These are phyloP conservation scores for Buphagus erythrorhynchus DNA, from an alignment of 2,797 vertebrate genomes.

Conservation along the genomic window DNA sequence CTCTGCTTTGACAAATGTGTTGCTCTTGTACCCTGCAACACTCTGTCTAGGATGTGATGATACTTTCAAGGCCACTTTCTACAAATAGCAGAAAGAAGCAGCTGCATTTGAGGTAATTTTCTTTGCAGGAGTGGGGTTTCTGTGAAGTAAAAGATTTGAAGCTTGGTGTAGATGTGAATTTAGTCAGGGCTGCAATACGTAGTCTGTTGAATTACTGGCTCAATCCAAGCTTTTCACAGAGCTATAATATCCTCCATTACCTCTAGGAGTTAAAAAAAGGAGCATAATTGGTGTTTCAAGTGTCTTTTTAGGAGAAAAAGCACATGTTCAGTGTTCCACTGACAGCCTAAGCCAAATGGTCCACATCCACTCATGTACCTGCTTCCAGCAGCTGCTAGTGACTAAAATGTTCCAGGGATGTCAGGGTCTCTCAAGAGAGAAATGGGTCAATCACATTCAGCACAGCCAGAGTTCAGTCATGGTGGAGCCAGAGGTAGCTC, in stretches of 20 bases:
- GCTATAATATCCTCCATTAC: background rate
- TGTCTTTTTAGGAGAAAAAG: background rate
- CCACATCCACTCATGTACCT: background rate
- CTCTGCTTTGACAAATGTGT: slow-evolving; percentile 15
- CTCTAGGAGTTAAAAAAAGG: background rate
- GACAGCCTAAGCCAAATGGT: background rate
- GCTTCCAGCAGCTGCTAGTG: background rate
- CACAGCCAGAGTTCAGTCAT: background rate
- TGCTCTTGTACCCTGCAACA: background rate
- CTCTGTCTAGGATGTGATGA: background rate
- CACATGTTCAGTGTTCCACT: background rate
- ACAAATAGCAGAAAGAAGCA: background rate
- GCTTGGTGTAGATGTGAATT: background rate
- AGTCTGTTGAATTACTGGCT: background rate
- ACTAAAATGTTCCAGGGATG: background rate
- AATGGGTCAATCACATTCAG: background rate
- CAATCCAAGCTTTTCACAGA: background rate
- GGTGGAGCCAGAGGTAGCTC: background rate
- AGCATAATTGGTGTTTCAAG: background rate
- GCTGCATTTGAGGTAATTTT: background rate
- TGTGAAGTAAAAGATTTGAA: background rate
- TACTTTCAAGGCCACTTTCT: background rate
- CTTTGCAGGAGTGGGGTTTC: background rate
- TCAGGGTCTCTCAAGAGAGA: fast-evolving
- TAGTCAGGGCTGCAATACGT: background rate